These are phyloP conservation scores for Cryptoprocta ferox DNA, from an alignment of 2,797 vertebrate genomes.

Conservation along the genomic window DNA sequence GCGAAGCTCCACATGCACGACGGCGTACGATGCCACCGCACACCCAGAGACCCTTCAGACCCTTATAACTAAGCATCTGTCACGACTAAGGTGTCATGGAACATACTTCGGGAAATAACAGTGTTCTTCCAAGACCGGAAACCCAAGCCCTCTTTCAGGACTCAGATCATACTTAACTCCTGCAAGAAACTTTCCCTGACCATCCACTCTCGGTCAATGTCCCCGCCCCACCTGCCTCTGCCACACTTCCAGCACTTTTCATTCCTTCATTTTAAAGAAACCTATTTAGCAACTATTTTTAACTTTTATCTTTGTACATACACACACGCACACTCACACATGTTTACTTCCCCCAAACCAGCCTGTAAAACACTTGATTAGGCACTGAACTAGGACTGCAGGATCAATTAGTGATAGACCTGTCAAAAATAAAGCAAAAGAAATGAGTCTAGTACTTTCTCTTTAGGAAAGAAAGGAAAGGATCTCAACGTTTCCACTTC, in stretches of 20 bases:
- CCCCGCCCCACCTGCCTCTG: no score
- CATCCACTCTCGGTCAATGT: background rate
- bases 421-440: background rate
- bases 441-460: background rate
- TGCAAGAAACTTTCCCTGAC: background rate
- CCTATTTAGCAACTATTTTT: background rate
- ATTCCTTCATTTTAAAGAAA: background rate
- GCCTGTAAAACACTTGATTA: background rate
- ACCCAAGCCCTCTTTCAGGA: background rate
- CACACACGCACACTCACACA: fast-evolving
- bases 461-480: background rate
- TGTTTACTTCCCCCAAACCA: background rate
- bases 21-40: background rate
- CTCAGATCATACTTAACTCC: background rate
- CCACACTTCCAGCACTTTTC: background rate
- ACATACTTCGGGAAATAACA: background rate
- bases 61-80: background rate
- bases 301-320: background rate
- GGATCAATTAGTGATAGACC: background rate
- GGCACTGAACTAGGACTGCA: background rate
- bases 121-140: background rate
- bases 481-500: background rate
- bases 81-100: background rate
- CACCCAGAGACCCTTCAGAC: background rate
- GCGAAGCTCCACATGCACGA: background rate